Conservation (phyloP, 2,113 vertebrate genomes). For the Trematocara stigmaticum region DNA sequence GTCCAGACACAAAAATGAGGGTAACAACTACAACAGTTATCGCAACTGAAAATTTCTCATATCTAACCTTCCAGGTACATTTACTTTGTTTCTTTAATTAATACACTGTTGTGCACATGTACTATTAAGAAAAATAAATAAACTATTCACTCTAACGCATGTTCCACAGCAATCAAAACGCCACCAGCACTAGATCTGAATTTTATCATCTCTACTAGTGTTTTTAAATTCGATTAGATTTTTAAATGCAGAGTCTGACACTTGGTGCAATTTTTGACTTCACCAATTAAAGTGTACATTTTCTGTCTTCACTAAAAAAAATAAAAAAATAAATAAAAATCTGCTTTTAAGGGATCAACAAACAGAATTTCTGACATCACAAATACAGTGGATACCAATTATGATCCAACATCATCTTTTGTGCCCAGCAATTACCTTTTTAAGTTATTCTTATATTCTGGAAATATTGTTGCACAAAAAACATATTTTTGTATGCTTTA, state of each 20-base stretch:
- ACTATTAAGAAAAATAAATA: neutral
- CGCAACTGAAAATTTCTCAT: neutral
- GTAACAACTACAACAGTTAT: neutral
- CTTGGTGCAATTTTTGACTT: fast-evolving
- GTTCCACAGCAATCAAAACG: neutral
- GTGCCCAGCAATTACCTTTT: neutral
- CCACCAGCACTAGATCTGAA: neutral
- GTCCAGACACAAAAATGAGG: neutral
- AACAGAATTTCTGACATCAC: neutral
- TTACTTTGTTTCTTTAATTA: neutral
- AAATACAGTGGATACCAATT: neutral
- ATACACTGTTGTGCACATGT: neutral
- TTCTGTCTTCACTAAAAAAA: neutral
- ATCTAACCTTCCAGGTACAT: neutral
- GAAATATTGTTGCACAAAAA: neutral
- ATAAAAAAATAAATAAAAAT: neutral
- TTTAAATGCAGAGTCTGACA: neutral
- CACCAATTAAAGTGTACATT: neutral
- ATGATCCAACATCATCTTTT: neutral
- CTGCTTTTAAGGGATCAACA: neutral
- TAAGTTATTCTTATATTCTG: neutral
- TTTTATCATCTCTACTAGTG: neutral
- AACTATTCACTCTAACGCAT: neutral
- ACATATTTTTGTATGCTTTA: neutral
- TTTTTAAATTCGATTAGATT: neutral